Evolutionary conservation across 2,888 invertebrate species (phyloP), one percentile per base, ranked within the genome.

Genomic region (Druceiella hillmani): DNA sequence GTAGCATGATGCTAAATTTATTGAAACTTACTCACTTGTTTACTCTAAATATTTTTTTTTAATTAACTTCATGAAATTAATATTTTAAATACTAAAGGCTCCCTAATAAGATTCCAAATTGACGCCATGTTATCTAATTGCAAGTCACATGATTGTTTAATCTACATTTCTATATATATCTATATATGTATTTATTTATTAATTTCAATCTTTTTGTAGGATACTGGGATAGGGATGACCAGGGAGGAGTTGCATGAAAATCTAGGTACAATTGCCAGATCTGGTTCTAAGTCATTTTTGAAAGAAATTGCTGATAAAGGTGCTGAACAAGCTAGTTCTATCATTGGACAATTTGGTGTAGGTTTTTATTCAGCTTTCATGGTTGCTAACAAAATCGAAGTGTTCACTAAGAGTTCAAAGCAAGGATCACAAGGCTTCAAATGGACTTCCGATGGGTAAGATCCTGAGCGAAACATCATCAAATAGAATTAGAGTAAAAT

Each of bases 351-450:
- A 62, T 98, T 98, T 72, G 98, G 97, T 48, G 98, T 98, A 11
- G 98, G 97, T 1, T 98, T 98, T 63, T 98, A 98, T 62, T 95
- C 97, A 9, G 84, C 88, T 1, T 98, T 98, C 59, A 97, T 98
- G 91, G 97, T 97, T 3, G 93, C 94, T 13, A 87, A 94, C 52
- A 86, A 83, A 57, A 92, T 98, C 15, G 93, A 94, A 55, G 95
- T 97, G 1, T 95, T 71, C 57, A 90, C 94, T 2, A 79, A 80
- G 55, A 83, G 86, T 38, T 80, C 83, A 40, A 63, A 66, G 31
- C 59, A 61, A 3, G 76, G 78, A 45, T 76, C 81, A 1, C 74
- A 78, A 7, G 93, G 91, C 1, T 81, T 84, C 54, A 82, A 81
- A 55, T 97, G 97, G 97, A 73, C 74, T 22, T 92, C 92, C 36